phyloP scores from a whole-genome alignment of 2,797 vertebrate genomes.

The Lepus townsendii region DNA sequence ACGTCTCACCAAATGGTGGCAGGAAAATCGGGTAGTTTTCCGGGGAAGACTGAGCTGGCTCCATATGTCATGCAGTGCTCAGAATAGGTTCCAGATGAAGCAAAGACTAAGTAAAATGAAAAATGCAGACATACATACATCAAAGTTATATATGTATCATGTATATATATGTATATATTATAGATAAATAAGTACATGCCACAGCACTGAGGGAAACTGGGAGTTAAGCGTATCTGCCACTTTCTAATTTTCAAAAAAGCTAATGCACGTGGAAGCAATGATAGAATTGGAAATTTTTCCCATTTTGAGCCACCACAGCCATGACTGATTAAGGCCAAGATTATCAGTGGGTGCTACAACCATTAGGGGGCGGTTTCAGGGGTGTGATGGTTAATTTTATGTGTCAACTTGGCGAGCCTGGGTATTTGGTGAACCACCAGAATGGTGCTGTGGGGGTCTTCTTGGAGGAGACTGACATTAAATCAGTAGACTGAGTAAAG shows the following conservation, averaged over 20 bases:
- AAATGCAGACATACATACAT: background rate
- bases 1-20: background rate
- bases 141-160: background rate
- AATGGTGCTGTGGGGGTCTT: background rate
- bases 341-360: background rate
- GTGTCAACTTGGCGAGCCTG: background rate
- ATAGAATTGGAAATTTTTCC: background rate
- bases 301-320: background rate
- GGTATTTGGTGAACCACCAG: background rate
- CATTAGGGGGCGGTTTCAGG: background rate
- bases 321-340: background rate
- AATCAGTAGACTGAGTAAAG: background rate
- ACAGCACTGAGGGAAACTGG: background rate
- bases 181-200: too few relatives aligned
- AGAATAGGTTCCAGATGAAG: conserved; percentile 25
- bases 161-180: too few relatives aligned
- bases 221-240: background rate
- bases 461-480: background rate
- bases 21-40: background rate
- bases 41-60: background rate
- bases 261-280: background rate
- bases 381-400: background rate
- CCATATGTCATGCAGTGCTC: background rate
- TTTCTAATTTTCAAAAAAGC: background rate
- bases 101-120: background rate